These are phyloP conservation scores for Enteromius radiatus DNA, from an alignment of 2,797 vertebrate genomes.

Conservation along the genomic window DNA sequence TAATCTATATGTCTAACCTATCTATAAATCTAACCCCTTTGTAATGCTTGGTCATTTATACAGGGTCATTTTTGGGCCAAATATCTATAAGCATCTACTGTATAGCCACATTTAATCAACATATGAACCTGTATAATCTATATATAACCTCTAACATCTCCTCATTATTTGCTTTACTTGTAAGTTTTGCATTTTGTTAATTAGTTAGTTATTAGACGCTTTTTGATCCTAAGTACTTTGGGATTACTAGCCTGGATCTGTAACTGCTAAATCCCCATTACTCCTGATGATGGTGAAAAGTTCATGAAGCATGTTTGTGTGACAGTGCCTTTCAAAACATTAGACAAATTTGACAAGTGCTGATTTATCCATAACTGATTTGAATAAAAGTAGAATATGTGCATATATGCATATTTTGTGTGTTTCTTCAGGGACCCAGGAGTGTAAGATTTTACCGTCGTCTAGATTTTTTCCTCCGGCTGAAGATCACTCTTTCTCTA, in stretches of 20 bases:
- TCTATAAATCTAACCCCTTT: no score
- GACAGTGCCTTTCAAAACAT: background rate
- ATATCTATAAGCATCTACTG: background rate
- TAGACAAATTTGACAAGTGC: background rate
- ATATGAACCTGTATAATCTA: background rate
- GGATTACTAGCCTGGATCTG: background rate
- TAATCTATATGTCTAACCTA: background rate
- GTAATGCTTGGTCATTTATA: background rate
- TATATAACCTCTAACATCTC: background rate
- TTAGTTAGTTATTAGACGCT: background rate
- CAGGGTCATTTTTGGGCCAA: background rate
- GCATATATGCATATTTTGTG: conserved; percentile 61
- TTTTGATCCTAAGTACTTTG: background rate
- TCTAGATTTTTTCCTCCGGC: conserved; percentile 76
- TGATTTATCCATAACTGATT: background rate
- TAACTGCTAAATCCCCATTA: background rate
- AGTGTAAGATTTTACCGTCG: conserved; percentile 83
- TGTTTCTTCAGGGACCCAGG: conserved; percentile 90
- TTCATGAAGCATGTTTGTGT: background rate
- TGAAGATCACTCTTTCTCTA: conserved; percentile 89
- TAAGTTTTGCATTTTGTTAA: background rate
- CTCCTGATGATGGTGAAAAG: background rate
- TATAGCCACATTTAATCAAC: background rate
- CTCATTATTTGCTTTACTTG: background rate
- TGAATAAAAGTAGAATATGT: background rate